These are phyloP conservation scores for Carposina sasakii DNA, from an alignment of 1,140 invertebrate species.

Conservation along the genomic window DNA sequence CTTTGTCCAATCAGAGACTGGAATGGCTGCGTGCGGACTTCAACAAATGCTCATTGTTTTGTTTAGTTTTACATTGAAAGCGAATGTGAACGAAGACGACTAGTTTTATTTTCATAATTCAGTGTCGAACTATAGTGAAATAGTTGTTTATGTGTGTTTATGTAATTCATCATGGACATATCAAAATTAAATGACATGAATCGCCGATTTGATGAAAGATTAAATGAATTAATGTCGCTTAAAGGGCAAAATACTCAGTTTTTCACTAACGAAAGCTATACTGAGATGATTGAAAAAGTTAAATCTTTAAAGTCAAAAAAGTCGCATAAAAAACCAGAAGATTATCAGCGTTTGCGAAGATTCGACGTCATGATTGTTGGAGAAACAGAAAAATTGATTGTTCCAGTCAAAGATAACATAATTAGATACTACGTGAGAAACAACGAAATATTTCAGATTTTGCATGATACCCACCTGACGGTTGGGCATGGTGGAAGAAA, in stretches of 20 bases:
- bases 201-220: constrained; percentile 12
- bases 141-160: too few relatives aligned
- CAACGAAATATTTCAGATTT: constrained; percentile 15
- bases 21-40: too few relatives aligned
- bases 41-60: too few relatives aligned
- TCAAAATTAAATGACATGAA: constrained; percentile 7
- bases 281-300: constrained; percentile 15
- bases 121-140: too few relatives aligned
- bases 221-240: constrained; percentile 12
- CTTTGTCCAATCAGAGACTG: too few relatives aligned
- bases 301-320: constrained; percentile 7
- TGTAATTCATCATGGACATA: too few relatives aligned
- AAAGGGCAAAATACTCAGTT: constrained; percentile 18
- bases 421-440: constrained; percentile 14
- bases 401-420: constrained; percentile 12
- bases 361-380: constrained; percentile 13
- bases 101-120: too few relatives aligned
- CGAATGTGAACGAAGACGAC: too few relatives aligned
- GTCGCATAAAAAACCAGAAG: constrained; percentile 13
- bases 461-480: constrained; percentile 11
- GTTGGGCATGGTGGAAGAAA: constrained; percentile 10
- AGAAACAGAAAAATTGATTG: constrained; percentile 15
- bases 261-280: constrained; percentile 13
- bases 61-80: too few relatives aligned
- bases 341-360: constrained; percentile 19